Evolutionary conservation across 2,113 vertebrate species (phyloP).

Genomic region (Dicentrarchus labrax): DNA sequence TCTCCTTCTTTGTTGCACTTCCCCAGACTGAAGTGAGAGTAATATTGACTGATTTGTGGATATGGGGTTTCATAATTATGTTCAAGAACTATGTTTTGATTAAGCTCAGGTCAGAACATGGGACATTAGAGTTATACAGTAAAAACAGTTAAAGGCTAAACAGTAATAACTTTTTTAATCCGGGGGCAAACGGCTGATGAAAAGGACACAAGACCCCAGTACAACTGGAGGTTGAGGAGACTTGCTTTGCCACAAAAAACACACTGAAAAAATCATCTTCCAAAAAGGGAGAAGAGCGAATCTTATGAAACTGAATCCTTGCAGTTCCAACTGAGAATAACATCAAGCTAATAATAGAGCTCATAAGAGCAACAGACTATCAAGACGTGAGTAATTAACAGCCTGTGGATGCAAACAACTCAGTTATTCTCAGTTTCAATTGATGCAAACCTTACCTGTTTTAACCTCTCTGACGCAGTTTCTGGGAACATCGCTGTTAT

Average conservation of each 20-base stretch:
- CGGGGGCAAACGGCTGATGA: background rate
- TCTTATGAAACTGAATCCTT: background rate
- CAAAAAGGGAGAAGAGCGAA: background rate
- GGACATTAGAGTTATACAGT: background rate
- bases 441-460: background rate
- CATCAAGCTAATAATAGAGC: slow-evolving; percentile 34
- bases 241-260: background rate
- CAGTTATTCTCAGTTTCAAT: slow-evolving; percentile 21
- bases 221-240: background rate
- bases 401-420: slow-evolving; percentile 20
- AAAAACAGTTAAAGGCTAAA: slow-evolving; percentile 17
- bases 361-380: slow-evolving; percentile 28
- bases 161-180: background rate
- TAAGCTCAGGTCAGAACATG: background rate
- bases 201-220: slow-evolving; percentile 2
- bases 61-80: background rate
- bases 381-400: slow-evolving; percentile 32
- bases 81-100: background rate
- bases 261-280: background rate
- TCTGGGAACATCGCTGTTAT: slow-evolving; percentile 5
- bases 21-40: background rate
- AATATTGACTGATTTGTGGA: background rate
- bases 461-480: slow-evolving; percentile 5
- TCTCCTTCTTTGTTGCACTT: background rate
- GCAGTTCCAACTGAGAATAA: background rate